A percentile compares a stretch with the other conserved stretches of the same genome.
phyloP scores from a whole-genome alignment of 1,140 invertebrate genomes.

The Drosophila malerkotliana region DNA sequence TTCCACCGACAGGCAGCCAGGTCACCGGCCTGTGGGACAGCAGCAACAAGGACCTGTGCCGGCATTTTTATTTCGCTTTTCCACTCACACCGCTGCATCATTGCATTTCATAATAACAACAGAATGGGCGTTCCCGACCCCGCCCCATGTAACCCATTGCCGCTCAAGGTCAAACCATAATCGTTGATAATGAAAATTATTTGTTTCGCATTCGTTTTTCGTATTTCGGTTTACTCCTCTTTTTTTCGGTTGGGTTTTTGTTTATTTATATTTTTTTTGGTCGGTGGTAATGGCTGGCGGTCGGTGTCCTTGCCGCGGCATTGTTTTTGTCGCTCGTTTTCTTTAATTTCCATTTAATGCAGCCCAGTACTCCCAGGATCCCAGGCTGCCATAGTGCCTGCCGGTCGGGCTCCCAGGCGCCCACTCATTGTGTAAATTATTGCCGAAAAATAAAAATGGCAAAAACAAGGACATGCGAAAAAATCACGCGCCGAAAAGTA shows the following conservation, averaged over 20 bases:
- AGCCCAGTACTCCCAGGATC: constrained; percentile 28
- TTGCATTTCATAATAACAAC: constrained; percentile 55
- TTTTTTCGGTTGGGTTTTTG: constrained; percentile 18
- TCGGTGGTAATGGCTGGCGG: constrained; percentile 14
- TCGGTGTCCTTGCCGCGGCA: constrained; percentile 52
- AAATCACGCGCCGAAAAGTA: constrained; percentile 60
- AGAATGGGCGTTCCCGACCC: constrained; percentile 8
- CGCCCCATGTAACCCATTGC: constrained; percentile 65
- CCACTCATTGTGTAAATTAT: constrained; percentile 69
- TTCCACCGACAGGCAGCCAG: not conserved
- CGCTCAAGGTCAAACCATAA: constrained; percentile 81
- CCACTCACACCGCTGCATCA: constrained; percentile 63
- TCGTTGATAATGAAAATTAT: constrained; percentile 83
- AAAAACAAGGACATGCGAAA: constrained; percentile 37
- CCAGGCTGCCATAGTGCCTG: constrained; percentile 1
- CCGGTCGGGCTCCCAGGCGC: not conserved
- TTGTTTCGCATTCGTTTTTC: constrained; percentile 41
- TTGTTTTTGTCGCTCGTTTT: constrained; percentile 77
- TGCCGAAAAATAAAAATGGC: constrained; percentile 57
- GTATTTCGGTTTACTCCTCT: constrained; percentile 1
- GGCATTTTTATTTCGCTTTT: constrained; percentile 54
- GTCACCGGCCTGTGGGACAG: constrained; percentile 44
- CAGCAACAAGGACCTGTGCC: constrained; percentile 38
- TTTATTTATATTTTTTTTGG: constrained; percentile 9
- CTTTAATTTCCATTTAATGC: constrained; percentile 80